Evolutionary conservation across 2,888 invertebrate species (phyloP).

Genomic region (Aphrophora alni): DNA sequence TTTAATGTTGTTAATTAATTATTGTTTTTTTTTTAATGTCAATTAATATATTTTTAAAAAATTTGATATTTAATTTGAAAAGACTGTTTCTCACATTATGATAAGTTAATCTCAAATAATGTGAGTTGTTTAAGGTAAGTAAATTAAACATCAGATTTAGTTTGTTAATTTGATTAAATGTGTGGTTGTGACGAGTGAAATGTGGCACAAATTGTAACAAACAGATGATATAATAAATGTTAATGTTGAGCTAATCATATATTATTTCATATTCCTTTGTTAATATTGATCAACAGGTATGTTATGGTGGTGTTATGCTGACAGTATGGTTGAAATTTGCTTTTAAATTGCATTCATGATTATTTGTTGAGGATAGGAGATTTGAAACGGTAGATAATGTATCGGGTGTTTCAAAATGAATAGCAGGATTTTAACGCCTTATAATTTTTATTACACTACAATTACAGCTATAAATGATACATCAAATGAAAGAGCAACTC

Average conservation of each 20-base stretch:
- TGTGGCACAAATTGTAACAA: neutral
- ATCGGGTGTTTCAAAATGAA: too few species aligned
- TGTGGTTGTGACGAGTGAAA: neutral
- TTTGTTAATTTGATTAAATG: neutral
- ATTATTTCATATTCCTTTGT: too few species aligned
- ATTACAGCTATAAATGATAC: too few species aligned
- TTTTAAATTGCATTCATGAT: too few species aligned
- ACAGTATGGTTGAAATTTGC: too few species aligned
- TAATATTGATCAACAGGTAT: too few species aligned
- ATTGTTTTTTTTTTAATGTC: neutral
- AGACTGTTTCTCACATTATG: neutral
- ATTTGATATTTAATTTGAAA: conserved; percentile 2
- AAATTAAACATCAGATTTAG: neutral
- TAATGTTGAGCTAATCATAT: neutral
- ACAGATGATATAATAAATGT: neutral
- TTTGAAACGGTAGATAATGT: too few species aligned
- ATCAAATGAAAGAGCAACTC: too few species aligned
- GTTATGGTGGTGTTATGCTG: too few species aligned
- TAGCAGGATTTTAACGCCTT: too few species aligned
- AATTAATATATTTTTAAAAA: neutral
- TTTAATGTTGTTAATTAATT: neutral
- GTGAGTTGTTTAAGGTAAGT: neutral
- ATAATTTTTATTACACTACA: too few species aligned
- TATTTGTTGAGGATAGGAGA: too few species aligned
- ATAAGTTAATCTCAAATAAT: neutral